Base-by-base conservation (phyloP, 2,888 invertebrate species). In the Polylopha cassiicola region DNA sequence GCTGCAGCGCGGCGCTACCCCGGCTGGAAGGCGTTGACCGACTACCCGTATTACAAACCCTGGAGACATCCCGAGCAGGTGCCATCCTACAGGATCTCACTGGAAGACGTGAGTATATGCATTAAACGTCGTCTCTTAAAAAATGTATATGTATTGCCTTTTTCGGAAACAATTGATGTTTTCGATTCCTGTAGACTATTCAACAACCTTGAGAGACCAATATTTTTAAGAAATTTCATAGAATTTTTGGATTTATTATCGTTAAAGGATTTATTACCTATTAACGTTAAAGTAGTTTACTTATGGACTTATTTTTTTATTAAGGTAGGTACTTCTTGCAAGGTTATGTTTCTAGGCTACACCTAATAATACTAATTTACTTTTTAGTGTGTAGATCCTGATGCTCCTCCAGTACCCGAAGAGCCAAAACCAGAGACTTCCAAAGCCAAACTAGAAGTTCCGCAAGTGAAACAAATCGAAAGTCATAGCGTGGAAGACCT, bases 51-150 rank as follows among this genome's bases (percentile, higher is more conserved):
- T 61, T 88, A 88, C 63, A 96, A 95, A 66, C 96, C 97, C 1
- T 97, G 97, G 97, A 87, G 92, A 39, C 90, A 89, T 69, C 95
- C 96, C 0, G 95, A 96, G 62, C 95, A 96, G 74, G 90, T 94
- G 49, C 84, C 87, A 1, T 86, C 92, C 1, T 90, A 91, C 3
- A 87, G 93, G 65, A 91, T 95, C 58, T 87, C 88, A 41, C 68
- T 92, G 27, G 86, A 85, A 49, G 92, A 95, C 65, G 92, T 92
- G 76, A 88, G 89, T 86, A n/a, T 37, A 4, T 15, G n/a, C 13
- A 23, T 3, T n/a, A 24, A 23, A n/a, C n/a, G n/a, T n/a, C n/a
- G n/a, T n/a, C n/a, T n/a, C n/a, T n/a, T n/a, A n/a, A n/a, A n/a
- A n/a, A n/a, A n/a, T n/a, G n/a, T n/a, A n/a, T n/a, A n/a, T n/a